Percentiles rank a stretch among this genome's conserved stretches.
Evolutionary conservation across 2,888 invertebrate genomes (phyloP).

Genomic region (Cephus rjabovi): DNA sequence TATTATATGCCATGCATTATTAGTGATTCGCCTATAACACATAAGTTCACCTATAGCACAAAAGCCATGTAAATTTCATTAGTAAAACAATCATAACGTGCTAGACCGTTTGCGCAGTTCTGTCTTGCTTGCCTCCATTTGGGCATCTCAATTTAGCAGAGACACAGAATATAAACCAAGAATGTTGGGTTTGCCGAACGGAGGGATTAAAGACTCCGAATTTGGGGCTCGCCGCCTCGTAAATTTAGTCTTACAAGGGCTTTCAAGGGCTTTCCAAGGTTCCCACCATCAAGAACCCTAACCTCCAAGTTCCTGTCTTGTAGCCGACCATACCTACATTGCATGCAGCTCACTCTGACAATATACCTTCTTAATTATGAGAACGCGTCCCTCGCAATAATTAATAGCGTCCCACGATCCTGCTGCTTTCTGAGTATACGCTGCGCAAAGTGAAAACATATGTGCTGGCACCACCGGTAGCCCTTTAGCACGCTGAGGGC

Average conservation of each 20-base stretch:
- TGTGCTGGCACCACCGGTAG: not conserved
- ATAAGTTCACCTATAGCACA: not conserved
- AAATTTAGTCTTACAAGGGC: conserved; percentile 38
- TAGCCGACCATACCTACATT: not conserved
- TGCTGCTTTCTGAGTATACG: conserved; percentile 26
- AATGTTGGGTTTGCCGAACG: not conserved
- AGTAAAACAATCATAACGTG: not conserved
- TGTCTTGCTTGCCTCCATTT: not conserved
- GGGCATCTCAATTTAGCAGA: not conserved
- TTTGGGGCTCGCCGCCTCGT: conserved; percentile 41
- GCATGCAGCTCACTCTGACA: conserved; percentile 19
- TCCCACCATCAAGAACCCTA: conserved; percentile 21
- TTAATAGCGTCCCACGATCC: conserved; percentile 44
- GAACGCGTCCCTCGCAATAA: conserved; percentile 46
- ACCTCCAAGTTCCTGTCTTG: not conserved
- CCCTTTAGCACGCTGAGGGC: not conserved
- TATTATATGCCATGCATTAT: not conserved
- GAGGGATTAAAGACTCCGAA: conserved; percentile 17
- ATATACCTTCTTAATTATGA: conserved; percentile 49
- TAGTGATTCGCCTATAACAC: not conserved
- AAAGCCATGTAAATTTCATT: not conserved
- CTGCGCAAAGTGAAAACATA: not conserved
- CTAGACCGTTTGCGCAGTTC: not conserved
- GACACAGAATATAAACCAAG: not conserved
- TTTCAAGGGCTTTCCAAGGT: conserved; percentile 31